phyloP scores from a whole-genome alignment of 1,140 invertebrate genomes.

The Teleogryllus occipitalis region DNA sequence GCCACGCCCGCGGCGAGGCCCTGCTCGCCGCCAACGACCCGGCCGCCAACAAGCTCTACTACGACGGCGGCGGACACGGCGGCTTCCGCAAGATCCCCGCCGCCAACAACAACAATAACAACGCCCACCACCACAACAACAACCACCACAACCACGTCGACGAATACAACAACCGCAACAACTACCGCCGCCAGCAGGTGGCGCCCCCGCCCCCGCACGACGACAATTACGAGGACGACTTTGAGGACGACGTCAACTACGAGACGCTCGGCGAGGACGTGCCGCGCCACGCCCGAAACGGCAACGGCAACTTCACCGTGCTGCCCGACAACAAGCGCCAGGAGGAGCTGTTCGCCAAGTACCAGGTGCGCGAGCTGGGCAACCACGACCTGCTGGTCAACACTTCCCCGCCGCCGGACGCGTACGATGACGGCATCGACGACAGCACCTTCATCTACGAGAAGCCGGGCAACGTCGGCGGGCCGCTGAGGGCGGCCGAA shows the following conservation, averaged over 20 bases:
- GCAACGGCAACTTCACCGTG: not conserved
- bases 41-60: not conserved
- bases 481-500: not conserved
- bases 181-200: not conserved
- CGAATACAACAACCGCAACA: constrained; percentile 8
- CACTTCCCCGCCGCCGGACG: not conserved
- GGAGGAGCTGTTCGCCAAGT: not conserved
- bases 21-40: too few relatives aligned
- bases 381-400: not conserved
- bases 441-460: not conserved
- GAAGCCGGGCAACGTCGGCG: not conserved
- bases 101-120: constrained; percentile 5
- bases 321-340: not conserved
- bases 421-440: not conserved
- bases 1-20: constrained; percentile 11
- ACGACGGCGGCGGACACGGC: not conserved
- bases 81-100: not conserved
- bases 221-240: not conserved
- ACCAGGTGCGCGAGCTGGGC: not conserved
- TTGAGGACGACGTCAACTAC: not conserved
- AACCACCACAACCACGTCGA: not conserved
- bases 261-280: not conserved
- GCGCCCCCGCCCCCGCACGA: not conserved
- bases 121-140: not conserved
- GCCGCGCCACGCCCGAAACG: not conserved